Evolutionary conservation across 2,113 vertebrate genomes (phyloP).

Genomic region (Mohoua ochrocephala): DNA sequence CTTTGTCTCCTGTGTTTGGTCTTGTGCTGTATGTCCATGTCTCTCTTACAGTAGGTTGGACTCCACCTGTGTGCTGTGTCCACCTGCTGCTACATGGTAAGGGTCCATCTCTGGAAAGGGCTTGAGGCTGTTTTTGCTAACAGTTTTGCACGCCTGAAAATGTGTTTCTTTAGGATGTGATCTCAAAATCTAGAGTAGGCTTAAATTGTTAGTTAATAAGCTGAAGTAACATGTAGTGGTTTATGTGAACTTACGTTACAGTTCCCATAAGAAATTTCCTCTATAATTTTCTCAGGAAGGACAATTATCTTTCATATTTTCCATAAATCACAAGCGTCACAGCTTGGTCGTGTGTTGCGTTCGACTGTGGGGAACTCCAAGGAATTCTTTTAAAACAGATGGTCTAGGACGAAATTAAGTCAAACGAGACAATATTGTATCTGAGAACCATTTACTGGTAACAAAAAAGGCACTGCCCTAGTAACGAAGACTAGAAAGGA

Average conservation of each 20-base stretch:
- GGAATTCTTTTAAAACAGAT: background rate
- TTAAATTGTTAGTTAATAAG: constrained; percentile 42
- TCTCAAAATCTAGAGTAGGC: background rate
- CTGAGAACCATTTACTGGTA: background rate
- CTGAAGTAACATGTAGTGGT: background rate
- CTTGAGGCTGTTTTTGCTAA: background rate
- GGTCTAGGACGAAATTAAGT: background rate
- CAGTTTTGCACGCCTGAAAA: background rate
- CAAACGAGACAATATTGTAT: background rate
- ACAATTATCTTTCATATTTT: background rate
- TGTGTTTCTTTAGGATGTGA: background rate
- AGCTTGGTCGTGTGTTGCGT: background rate
- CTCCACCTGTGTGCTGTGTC: background rate
- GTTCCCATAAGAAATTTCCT: background rate
- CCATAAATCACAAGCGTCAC: background rate
- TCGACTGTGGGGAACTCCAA: background rate
- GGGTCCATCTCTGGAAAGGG: background rate
- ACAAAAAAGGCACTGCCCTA: background rate
- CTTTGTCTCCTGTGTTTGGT: background rate
- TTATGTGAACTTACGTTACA: constrained; percentile 22
- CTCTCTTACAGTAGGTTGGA: background rate
- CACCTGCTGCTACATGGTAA: background rate
- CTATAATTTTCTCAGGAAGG: background rate
- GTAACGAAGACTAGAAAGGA: background rate
- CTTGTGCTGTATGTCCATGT: accelerated